These are phyloP conservation scores for Melanerpes aurifrons DNA, from an alignment of 2,113 vertebrate species.

Conservation along the genomic window DNA sequence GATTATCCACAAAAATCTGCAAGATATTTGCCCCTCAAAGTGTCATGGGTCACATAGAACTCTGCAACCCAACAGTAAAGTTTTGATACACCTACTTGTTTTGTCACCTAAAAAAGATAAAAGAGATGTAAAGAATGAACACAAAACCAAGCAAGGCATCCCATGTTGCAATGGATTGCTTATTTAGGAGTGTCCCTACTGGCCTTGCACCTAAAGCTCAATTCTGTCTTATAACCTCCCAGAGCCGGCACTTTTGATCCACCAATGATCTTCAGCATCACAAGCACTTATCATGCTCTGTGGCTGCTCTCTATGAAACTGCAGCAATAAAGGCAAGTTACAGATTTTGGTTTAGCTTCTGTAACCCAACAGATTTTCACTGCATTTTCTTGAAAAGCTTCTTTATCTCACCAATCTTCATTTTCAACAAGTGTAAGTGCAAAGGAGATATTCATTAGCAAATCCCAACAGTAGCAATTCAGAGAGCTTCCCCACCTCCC, in stretches of 20 bases:
- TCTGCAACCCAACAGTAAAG: background rate
- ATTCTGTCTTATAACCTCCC: background rate
- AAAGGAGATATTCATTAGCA: background rate
- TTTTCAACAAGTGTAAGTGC: background rate
- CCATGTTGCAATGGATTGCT: accelerated
- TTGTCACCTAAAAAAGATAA: background rate
- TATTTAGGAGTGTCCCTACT: background rate
- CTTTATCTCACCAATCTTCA: background rate
- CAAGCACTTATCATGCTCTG: background rate
- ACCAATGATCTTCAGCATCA: background rate
- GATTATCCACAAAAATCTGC: background rate
- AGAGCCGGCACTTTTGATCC: background rate
- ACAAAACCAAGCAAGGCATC: background rate
- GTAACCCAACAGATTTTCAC: background rate
- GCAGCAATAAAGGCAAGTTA: background rate
- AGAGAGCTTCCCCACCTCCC: background rate
- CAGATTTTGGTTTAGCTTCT: background rate
- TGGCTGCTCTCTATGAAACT: background rate
- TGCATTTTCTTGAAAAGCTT: background rate
- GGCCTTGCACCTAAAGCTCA: background rate
- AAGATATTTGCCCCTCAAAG: background rate
- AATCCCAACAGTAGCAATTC: background rate
- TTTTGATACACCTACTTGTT: background rate
- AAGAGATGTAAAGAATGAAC: background rate
- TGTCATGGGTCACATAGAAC: background rate